phyloP scores from a whole-genome alignment of 2,888 invertebrate species.

The Harpalus rubripes region DNA sequence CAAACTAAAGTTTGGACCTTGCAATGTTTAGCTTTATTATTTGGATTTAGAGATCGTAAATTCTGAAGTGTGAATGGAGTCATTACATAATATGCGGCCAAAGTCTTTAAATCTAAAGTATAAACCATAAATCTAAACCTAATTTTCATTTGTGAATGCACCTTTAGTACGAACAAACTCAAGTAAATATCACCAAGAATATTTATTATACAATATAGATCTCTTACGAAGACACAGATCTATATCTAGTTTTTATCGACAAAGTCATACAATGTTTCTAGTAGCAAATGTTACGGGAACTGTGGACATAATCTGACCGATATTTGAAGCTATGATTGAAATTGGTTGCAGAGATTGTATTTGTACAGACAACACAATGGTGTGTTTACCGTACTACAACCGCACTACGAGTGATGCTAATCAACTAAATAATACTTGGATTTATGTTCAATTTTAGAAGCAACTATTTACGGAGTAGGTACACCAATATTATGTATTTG shows the following conservation, averaged over 20 bases:
- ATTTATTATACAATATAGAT: no score
- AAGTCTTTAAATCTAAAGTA: no score
- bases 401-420: neutral
- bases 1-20: no score
- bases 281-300: neutral
- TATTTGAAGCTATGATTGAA: slow-evolving; percentile 6
- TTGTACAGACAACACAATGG: neutral
- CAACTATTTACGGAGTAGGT: neutral
- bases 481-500: neutral
- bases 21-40: no score
- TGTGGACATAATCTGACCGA: slow-evolving; percentile 16
- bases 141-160: no score
- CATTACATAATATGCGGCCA: no score
- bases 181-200: no score
- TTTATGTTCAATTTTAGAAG: slow-evolving; percentile 29
- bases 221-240: neutral
- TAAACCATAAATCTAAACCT: no score
- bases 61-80: no score
- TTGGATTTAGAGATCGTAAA: no score
- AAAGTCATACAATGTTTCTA: neutral
- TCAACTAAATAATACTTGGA: slow-evolving; percentile 18
- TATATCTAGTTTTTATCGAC: neutral
- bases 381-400: slow-evolving; percentile 5
- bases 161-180: no score
- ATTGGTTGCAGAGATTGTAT: neutral